Percentiles rank a stretch among this genome's conserved stretches.
Evolutionary conservation across 35 echinoderm and acorn worm genomes (phyloP).

Genomic region (Acanthaster planci): DNA sequence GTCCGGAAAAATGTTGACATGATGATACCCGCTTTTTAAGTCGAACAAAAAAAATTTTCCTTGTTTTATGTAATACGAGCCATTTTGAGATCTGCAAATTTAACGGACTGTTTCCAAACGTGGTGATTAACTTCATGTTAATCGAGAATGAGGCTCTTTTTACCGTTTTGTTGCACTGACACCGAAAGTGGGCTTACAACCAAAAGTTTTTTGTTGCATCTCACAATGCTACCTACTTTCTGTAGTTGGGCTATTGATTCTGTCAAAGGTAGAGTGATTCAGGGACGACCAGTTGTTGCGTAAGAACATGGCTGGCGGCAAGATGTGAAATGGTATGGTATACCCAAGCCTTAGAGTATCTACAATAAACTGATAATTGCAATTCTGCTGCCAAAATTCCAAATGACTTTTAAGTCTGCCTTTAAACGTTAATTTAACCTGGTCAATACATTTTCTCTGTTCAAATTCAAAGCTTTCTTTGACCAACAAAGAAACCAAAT

Average conservation of each 20-base stretch:
- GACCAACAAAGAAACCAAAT: too few species aligned
- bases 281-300: neutral
- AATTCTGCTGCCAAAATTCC: too few species aligned
- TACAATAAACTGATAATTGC: too few species aligned
- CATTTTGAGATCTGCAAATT: constrained; percentile 5
- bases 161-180: constrained; percentile 14
- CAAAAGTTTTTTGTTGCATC: neutral
- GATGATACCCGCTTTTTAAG: constrained; percentile 45
- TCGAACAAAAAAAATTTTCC: constrained; percentile 17
- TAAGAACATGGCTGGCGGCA: neutral
- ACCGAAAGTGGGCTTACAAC: constrained; percentile 33
- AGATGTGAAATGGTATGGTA: neutral
- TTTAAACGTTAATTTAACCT: too few species aligned
- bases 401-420: too few species aligned
- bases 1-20: constrained; percentile 13
- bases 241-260: neutral
- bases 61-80: constrained; percentile 9
- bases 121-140: neutral
- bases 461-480: too few species aligned
- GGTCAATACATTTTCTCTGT: too few species aligned
- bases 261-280: neutral
- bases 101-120: constrained; percentile 9
- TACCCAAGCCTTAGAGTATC: too few species aligned
- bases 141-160: constrained; percentile 40
- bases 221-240: neutral